A percentile compares a stretch with the other conserved stretches of the same genome.
phyloP scores from a whole-genome alignment of 2,888 invertebrate genomes.

The Linnaemya vulpina region DNA sequence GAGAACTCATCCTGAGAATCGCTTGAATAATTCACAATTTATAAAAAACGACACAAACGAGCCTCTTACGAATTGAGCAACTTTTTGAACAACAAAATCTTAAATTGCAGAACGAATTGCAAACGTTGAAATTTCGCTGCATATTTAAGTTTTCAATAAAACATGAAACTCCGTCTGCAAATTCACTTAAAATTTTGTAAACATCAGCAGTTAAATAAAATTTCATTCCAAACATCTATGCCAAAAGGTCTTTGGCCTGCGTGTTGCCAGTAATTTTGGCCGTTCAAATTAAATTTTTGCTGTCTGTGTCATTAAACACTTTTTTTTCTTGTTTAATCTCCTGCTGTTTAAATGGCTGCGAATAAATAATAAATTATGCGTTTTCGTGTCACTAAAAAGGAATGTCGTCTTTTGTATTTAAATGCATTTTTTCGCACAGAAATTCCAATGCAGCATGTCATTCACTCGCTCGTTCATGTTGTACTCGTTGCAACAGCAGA shows the following conservation, averaged over 20 bases:
- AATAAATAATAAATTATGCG: conserved; percentile 69
- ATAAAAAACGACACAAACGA: no score
- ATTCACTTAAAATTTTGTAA: not conserved
- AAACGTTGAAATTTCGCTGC: not conserved
- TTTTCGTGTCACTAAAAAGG: conserved; percentile 67
- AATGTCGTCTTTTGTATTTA: conserved; percentile 55
- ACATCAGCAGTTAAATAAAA: not conserved
- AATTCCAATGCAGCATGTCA: conserved; percentile 51
- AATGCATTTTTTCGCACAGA: conserved; percentile 58
- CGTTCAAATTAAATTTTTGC: conserved; percentile 34
- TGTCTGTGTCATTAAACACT: conserved; percentile 36
- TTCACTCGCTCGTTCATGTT: not conserved
- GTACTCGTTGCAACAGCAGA: not conserved
- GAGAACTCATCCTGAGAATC: no score
- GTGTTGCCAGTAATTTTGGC: conserved; percentile 10
- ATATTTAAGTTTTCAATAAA: not conserved
- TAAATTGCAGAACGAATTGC: no score
- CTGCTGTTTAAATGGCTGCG: conserved; percentile 51
- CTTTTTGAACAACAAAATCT: no score
- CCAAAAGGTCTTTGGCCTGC: conserved; percentile 42
- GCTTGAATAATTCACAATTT: no score
- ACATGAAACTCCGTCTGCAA: not conserved
- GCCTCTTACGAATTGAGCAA: no score
- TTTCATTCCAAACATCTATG: conserved; percentile 24
- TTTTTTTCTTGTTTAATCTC: conserved; percentile 1